Conservation (phyloP, 2,888 invertebrate genomes). For the Dyspetes luteomarginatus region DNA sequence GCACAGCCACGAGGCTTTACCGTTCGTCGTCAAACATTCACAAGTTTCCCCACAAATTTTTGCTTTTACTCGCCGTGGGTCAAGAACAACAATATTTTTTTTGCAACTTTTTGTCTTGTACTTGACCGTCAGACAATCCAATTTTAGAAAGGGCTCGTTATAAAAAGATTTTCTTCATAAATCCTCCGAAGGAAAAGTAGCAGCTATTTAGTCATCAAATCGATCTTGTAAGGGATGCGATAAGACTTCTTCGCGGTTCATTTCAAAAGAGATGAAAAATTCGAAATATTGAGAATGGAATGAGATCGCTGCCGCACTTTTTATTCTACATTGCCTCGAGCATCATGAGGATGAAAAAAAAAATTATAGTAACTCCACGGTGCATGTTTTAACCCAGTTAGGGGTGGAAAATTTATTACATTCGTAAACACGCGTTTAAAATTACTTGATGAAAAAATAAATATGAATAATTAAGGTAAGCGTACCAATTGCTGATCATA, state of each 20-base stretch:
- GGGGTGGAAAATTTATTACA: too few species aligned
- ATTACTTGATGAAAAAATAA: too few species aligned
- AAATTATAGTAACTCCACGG: too few species aligned
- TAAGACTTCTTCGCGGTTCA: background rate
- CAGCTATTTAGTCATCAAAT: background rate
- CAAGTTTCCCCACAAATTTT: constrained; percentile 29
- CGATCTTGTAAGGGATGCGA: background rate
- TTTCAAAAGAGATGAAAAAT: background rate
- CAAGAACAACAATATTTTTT: background rate
- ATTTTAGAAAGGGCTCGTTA: background rate
- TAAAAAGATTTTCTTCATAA: background rate
- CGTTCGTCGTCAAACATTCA: background rate
- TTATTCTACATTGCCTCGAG: too few species aligned
- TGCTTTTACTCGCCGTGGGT: constrained; percentile 43
- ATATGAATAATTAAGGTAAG: too few species aligned
- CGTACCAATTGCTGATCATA: too few species aligned
- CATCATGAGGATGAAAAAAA: too few species aligned
- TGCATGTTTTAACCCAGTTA: too few species aligned
- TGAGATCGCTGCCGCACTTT: too few species aligned
- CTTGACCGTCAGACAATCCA: background rate
- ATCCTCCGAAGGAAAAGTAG: background rate
- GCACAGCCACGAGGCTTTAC: constrained; percentile 35
- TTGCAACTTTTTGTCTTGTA: too few species aligned
- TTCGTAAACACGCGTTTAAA: too few species aligned
- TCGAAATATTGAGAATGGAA: background rate